These are phyloP conservation scores for Heliocidaris tuberculata DNA, from an alignment of 35 echinoderm and acorn worm genomes.

Conservation along the genomic window DNA sequence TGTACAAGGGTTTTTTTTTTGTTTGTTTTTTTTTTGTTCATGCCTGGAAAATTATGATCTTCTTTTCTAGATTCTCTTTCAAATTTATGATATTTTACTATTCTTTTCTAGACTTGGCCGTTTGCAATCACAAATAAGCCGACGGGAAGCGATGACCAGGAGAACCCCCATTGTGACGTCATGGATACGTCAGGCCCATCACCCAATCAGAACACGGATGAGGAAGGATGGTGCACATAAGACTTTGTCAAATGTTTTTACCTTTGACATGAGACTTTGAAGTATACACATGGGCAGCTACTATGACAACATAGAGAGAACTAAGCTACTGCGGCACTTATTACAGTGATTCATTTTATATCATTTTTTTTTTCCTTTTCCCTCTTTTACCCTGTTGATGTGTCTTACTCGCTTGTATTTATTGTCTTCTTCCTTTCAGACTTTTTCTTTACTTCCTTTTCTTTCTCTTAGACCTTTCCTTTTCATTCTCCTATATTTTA, in stretches of 20 bases:
- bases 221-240: constrained; percentile 24
- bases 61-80: no score
- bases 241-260: neutral
- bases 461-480: no score
- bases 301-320: neutral
- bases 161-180: neutral
- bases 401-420: no score
- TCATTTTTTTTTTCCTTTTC: no score
- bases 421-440: no score
- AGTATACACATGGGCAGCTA: neutral
- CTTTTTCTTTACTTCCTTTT: no score
- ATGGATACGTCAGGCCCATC: constrained; percentile 4
- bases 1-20: no score
- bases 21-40: no score
- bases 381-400: no score
- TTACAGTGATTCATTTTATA: neutral
- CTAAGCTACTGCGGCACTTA: neutral
- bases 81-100: no score
- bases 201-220: constrained; percentile 16
- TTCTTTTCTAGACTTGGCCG: constrained; percentile 60
- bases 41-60: no score
- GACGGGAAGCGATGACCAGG: constrained; percentile 1
- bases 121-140: constrained; percentile 68
- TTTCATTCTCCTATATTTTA: no score
- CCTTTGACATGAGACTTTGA: neutral